Conservation (phyloP, 1,140 invertebrate genomes). For the Bombus terrestris region DNA sequence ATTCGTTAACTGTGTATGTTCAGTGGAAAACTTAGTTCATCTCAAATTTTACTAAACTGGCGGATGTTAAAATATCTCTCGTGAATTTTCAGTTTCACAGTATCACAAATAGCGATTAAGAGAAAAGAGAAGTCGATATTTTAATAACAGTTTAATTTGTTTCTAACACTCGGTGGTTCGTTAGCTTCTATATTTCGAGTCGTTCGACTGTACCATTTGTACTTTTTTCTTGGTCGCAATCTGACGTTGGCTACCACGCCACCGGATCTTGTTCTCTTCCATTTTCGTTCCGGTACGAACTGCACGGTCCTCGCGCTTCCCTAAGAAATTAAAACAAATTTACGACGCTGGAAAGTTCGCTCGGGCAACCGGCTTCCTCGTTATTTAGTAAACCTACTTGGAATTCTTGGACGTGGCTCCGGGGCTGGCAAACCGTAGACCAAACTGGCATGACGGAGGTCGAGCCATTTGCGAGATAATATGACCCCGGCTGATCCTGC, state of each 20-base stretch:
- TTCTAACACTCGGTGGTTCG: not conserved
- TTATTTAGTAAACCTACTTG: constrained; percentile 68
- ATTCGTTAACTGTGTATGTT: too few relatives aligned
- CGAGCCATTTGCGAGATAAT: constrained; percentile 41
- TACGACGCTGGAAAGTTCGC: constrained; percentile 58
- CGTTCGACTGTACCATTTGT: not conserved
- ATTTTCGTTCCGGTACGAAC: constrained; percentile 45
- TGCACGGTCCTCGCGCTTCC: not conserved
- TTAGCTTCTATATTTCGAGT: not conserved
- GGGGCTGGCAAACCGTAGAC: constrained; percentile 23
- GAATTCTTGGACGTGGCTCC: constrained; percentile 58
- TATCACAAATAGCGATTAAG: not conserved
- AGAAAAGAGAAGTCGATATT: not conserved
- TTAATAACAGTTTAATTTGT: not conserved
- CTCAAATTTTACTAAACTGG: too few relatives aligned
- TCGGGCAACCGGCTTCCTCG: constrained; percentile 34
- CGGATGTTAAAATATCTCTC: too few relatives aligned
- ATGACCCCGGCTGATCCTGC: constrained; percentile 46
- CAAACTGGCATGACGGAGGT: constrained; percentile 7
- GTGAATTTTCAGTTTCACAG: too few relatives aligned
- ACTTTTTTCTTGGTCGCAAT: not conserved
- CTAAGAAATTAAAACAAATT: constrained; percentile 69
- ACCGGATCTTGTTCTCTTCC: not conserved
- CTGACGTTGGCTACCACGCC: not conserved
- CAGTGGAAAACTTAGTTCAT: too few relatives aligned